Evolutionary conservation across 2,113 vertebrate genomes (phyloP).

Genomic region (Struthidea cinerea): DNA sequence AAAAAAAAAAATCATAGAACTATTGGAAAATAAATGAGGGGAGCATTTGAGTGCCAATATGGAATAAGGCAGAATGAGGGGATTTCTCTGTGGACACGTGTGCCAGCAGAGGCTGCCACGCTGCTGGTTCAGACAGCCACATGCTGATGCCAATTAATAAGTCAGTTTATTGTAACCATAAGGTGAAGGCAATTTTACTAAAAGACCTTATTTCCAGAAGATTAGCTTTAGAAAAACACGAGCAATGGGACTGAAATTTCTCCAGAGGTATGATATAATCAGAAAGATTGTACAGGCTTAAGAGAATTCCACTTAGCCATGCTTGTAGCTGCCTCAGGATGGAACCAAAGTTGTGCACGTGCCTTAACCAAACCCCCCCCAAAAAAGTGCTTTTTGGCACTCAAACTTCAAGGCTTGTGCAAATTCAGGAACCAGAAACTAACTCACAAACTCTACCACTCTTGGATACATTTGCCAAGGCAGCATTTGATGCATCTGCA

Average conservation of each 20-base stretch:
- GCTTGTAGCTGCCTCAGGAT: not conserved
- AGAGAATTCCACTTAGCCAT: not conserved
- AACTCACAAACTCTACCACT: rapidly evolving
- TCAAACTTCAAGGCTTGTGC: not conserved
- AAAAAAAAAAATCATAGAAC: not conserved
- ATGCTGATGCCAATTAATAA: not conserved
- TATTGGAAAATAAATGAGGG: not conserved
- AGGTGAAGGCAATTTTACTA: not conserved
- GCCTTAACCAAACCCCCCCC: not conserved
- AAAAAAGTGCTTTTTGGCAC: not conserved
- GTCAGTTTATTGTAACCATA: slow-evolving; percentile 1
- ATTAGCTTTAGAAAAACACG: not conserved
- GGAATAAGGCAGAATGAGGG: not conserved
- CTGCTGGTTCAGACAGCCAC: not conserved
- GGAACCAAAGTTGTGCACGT: not conserved
- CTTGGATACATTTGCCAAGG: not conserved
- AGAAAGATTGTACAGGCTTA: not conserved
- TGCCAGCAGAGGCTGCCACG: slow-evolving; percentile 9
- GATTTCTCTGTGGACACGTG: not conserved
- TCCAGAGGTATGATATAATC: not conserved
- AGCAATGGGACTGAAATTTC: not conserved
- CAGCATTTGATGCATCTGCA: not conserved
- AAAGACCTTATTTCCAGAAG: slow-evolving; percentile 6
- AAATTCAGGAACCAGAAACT: not conserved
- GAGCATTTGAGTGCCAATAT: not conserved